Conservation (phyloP, 1,140 invertebrate species). For the Drosophila elegans region DNA sequence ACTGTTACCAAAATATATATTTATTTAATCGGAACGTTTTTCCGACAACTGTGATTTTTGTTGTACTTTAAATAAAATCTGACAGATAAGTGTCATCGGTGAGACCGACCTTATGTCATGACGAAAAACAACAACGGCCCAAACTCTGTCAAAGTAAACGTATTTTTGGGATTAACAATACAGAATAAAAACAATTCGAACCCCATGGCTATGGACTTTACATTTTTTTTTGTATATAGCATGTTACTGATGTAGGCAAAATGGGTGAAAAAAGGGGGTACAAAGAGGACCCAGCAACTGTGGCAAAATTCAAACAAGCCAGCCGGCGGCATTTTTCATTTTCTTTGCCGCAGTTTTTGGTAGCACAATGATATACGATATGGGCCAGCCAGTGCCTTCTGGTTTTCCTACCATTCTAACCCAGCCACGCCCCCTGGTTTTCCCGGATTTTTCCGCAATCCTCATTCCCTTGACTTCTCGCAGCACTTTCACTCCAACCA, state of each 20-base stretch:
- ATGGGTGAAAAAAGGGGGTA: slow-evolving; percentile 2
- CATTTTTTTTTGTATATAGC: background rate
- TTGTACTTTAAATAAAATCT: no score
- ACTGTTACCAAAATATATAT: no score
- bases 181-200: slow-evolving; percentile 36
- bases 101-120: no score
- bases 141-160: background rate
- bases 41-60: no score
- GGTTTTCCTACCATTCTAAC: background rate
- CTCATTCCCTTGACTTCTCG: background rate
- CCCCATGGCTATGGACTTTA: slow-evolving; percentile 6
- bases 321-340: slow-evolving; percentile 61
- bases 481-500: slow-evolving; percentile 29
- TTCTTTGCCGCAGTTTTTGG: slow-evolving; percentile 33
- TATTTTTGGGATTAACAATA: background rate
- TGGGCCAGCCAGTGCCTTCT: slow-evolving; percentile 50
- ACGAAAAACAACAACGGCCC: background rate
- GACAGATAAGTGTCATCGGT: no score
- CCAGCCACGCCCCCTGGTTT: background rate
- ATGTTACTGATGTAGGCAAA: slow-evolving; percentile 7
- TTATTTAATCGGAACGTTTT: no score
- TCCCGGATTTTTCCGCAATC: background rate
- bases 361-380: slow-evolving; percentile 67
- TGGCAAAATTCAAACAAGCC: slow-evolving; percentile 43
- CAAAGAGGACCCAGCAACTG: slow-evolving; percentile 31